Percentiles rank a stretch among this genome's conserved stretches.
Evolutionary conservation across 2,113 vertebrate genomes (phyloP).

Genomic region (Penelope pileata): DNA sequence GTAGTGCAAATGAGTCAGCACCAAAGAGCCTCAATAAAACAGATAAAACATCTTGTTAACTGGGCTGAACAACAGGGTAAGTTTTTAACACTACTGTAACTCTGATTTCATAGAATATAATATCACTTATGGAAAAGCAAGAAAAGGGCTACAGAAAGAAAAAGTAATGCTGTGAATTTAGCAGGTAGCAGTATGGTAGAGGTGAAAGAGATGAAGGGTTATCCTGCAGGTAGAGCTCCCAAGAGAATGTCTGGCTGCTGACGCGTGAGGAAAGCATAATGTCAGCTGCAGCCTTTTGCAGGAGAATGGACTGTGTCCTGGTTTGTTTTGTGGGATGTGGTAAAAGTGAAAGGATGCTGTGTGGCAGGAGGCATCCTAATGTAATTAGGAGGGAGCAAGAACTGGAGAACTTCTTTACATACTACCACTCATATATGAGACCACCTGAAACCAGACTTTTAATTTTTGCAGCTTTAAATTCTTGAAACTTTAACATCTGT

Average conservation of each 20-base stretch:
- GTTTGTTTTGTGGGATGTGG: not conserved
- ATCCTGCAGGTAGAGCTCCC: not conserved
- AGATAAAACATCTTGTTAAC: not conserved
- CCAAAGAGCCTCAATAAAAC: not conserved
- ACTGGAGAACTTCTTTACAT: not conserved
- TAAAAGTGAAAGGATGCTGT: not conserved
- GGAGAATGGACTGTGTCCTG: rapidly evolving
- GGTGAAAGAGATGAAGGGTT: not conserved
- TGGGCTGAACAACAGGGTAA: constrained; percentile 21
- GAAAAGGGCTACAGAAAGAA: not conserved
- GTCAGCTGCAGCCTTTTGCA: not conserved
- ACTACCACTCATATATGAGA: not conserved
- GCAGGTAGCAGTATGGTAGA: not conserved
- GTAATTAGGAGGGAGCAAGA: not conserved
- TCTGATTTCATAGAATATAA: constrained; percentile 55
- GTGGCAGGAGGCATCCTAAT: not conserved
- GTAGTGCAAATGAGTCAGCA: not conserved
- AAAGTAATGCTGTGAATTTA: not conserved
- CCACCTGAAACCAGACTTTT: not conserved
- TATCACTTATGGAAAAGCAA: constrained; percentile 36
- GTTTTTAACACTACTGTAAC: constrained; percentile 51
- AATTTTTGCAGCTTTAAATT: not conserved
- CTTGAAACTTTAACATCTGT: not conserved
- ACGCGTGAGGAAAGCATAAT: not conserved
- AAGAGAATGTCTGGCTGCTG: not conserved